Evolutionary conservation across 2,888 invertebrate species (phyloP).

Genomic region (Himalopsyche japonica): DNA sequence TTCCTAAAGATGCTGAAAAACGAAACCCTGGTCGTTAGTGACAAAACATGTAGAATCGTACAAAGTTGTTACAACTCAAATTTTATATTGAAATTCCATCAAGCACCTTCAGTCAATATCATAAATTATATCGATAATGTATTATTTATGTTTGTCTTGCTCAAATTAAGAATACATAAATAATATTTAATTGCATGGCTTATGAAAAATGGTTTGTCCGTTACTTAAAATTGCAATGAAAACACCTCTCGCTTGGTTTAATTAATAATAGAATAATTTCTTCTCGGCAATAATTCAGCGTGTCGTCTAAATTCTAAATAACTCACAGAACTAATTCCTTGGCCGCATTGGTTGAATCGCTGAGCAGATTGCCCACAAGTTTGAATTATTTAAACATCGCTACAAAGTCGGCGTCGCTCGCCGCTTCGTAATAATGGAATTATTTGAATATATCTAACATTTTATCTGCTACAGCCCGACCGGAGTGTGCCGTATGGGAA

Average conservation of each 20-base stretch:
- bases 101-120: no score
- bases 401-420: neutral
- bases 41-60: no score
- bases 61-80: no score
- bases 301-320: neutral
- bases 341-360: neutral
- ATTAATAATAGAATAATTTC: neutral
- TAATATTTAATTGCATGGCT: no score
- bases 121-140: no score
- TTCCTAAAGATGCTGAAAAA: no score
- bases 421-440: neutral
- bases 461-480: neutral
- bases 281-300: neutral
- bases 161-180: no score
- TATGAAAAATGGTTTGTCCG: no score
- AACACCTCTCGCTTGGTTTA: neutral
- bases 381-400: neutral
- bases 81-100: no score
- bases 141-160: no score
- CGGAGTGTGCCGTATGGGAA: neutral
- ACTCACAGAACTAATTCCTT: neutral
- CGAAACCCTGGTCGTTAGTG: no score
- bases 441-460: neutral
- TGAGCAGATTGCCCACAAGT: neutral
- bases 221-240: neutral